phyloP scores from a whole-genome alignment of 1,140 invertebrate species.

The Drosophila lacteicornis region DNA sequence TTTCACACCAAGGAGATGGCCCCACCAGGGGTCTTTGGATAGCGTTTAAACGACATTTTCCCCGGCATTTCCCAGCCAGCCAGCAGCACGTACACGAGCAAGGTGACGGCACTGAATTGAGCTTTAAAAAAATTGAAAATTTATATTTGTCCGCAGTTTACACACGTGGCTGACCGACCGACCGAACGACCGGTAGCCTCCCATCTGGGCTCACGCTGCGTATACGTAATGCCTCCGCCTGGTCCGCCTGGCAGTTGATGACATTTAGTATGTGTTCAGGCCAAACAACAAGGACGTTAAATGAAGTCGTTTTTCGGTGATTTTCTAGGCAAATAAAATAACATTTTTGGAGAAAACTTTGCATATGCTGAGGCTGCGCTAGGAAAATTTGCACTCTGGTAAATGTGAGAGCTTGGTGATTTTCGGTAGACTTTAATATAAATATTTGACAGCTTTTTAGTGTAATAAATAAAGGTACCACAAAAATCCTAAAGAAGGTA shows the following conservation, averaged over 20 bases:
- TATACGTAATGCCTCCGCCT: constrained; percentile 38
- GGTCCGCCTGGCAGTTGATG: constrained; percentile 25
- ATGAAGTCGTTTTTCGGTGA: constrained; percentile 21
- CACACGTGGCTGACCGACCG: constrained; percentile 6
- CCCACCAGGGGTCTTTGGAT: constrained; percentile 2
- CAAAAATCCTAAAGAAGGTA: too few species aligned
- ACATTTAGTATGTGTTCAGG: constrained; percentile 49
- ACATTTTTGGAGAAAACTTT: not conserved
- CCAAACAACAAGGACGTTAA: constrained; percentile 34
- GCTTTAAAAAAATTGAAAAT: constrained; percentile 53
- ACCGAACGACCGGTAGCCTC: not conserved
- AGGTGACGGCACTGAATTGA: constrained; percentile 25
- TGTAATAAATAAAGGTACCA: not conserved
- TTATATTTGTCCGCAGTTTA: constrained; percentile 43
- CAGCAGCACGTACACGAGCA: constrained; percentile 27
- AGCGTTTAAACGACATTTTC: constrained; percentile 42
- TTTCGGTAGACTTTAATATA: not conserved
- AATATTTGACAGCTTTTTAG: not conserved
- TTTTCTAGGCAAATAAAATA: constrained; percentile 13
- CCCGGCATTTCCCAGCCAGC: constrained; percentile 4
- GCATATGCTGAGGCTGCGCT: not conserved
- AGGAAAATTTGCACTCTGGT: not conserved
- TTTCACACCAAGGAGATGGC: constrained; percentile 21
- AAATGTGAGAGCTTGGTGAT: not conserved
- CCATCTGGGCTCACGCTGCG: constrained; percentile 36